Evolutionary conservation across 2,888 invertebrate genomes (phyloP), one percentile per base, ranked within the genome.

Genomic region (Entomobrya multifasciata): DNA sequence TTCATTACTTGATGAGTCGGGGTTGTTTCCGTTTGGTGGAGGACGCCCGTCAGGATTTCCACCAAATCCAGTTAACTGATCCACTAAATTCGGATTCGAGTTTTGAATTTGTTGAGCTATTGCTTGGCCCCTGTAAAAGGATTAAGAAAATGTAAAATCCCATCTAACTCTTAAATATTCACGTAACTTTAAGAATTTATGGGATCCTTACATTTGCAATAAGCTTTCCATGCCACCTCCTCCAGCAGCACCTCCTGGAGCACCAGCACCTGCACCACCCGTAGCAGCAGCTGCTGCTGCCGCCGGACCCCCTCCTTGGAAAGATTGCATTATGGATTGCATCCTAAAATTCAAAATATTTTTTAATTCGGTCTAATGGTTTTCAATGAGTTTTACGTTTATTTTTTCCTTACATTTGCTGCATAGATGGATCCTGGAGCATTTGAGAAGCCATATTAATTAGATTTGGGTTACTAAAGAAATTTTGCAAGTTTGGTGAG

Each of bases 401-500:
- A 15, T 17, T 6, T 72, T 41, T 36, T 0, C 25, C 92, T 93
- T 92, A 93, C 94, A 96, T 94, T 92, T 95, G 95, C 92, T 96
- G 95, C 94, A 97, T 96, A 90, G 95, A 95, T 15, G 97, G 97
- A 93, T 97, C 96, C n/a, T 95, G 94, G 91, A 97, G 94, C 95
- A 97, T 95, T 92, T 96, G 95, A 6, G 95, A 95, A 3, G 97
- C 97, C 95, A 97, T 96, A 91, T 95, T 95, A 92, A 97, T 94
- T 88, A 98, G 93, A 17, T 95, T 95, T 4, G 97, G 97, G 92
- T 97, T 97, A 91, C 95, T 95, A 82, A 97, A 93, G 85, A 97
- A 93, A 4, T 95, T 94, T 70, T 90, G 89, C 20, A 91, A 82
- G 60, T 88, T 81, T 49, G 83, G 88, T 65, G 92, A 49, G 94